Base-by-base conservation (phyloP, 92 coral and sea anemone genomes). In the Micromussa lordhowensis region DNA sequence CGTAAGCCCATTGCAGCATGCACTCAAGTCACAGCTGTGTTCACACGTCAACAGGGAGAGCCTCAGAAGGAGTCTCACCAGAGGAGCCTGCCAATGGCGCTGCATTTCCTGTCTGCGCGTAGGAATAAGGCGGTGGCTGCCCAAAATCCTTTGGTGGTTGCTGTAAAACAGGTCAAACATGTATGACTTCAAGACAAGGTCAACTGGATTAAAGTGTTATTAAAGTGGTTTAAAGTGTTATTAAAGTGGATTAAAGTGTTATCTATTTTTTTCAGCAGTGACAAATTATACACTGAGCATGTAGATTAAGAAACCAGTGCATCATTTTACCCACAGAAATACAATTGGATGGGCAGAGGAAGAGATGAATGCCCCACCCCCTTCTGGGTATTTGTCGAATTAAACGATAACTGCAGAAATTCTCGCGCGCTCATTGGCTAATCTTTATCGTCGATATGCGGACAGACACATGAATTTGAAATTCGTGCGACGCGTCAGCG, bases 111-210 rank as follows among this genome's bases (percentile, higher is more conserved):
- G 87, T 84, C 71, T 84, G 79, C 30, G 21, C 55, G 69, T 70
- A 71, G 12, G 79, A 9, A 55, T 84, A 84, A 18, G 80, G 87
- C 16, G 87, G 87, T 32, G 87, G 87, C 78, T 6, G 55, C 4
- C 73, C 87, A 11, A 18, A n/a, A 30, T 72, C 70, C 69, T 13
- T 57, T 72, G 22, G 40, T 30, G 76, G 22, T 63, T 63, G 69
- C 76, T 71, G 48, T 32, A n/a, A 21, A 71, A 32, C 3, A 29
- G 40, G 1, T 31, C 3, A 24, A 63, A 70, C 18, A 31, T 3
- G 31, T 15, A 66, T 13, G n/a, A 36, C 38, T 30, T 28, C 15
- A 68, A n/a, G 28, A 5, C 28, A 68, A 4, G 28, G 5, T 12
- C 5, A 24, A 68, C 72, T 14, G 29, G 16, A 54, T 14, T 54